Evolutionary conservation across 2,888 invertebrate species (phyloP).

Genomic region (Lepeophtheirus nordmannii): DNA sequence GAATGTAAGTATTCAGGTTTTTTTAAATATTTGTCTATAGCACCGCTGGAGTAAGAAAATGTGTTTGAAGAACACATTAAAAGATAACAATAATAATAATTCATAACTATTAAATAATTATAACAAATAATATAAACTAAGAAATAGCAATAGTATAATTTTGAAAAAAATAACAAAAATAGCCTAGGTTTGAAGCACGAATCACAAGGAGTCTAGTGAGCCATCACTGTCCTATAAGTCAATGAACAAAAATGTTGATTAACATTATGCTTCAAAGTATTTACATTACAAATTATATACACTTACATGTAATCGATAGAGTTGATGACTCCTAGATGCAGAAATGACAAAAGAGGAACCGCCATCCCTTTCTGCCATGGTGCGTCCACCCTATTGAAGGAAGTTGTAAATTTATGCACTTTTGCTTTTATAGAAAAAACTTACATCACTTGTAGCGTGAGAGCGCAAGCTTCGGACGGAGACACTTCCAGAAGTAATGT

Average conservation of each 20-base stretch:
- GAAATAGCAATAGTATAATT: not conserved
- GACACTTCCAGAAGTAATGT: not conserved
- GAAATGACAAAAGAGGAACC: conserved; percentile 28
- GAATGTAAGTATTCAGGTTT: too few species aligned
- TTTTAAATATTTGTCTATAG: too few species aligned
- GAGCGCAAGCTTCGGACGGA: not conserved
- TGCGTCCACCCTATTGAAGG: conserved; percentile 27
- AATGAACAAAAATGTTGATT: conserved; percentile 1
- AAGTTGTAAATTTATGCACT: too few species aligned
- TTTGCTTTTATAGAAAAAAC: not conserved
- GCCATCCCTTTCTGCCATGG: conserved; percentile 29
- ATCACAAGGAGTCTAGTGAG: conserved; percentile 24
- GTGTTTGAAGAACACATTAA: too few species aligned
- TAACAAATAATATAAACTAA: too few species aligned
- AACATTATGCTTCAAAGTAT: too few species aligned
- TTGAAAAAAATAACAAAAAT: conserved; percentile 1
- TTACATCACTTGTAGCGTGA: conserved; percentile 1
- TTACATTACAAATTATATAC: not conserved
- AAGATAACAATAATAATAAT: too few species aligned
- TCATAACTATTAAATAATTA: too few species aligned
- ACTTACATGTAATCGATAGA: conserved; percentile 24
- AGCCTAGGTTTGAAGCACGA: not conserved
- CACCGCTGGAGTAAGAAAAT: too few species aligned
- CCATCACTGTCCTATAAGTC: conserved; percentile 24
- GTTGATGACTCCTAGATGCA: conserved; percentile 18